Evolutionary conservation across 2,113 vertebrate species (phyloP).

Genomic region (Saccopteryx bilineata): DNA sequence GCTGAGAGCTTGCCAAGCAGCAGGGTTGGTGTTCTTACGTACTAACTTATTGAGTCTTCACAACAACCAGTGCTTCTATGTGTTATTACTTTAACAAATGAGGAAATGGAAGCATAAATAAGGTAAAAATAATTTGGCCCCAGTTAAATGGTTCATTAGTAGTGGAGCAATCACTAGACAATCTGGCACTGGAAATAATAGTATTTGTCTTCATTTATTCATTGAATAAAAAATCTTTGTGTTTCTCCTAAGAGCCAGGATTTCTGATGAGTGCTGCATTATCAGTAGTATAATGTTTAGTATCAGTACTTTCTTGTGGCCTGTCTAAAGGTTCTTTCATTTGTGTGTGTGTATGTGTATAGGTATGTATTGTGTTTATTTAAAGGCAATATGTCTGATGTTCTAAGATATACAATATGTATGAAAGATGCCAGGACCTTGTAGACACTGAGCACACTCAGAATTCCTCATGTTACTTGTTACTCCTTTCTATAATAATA

Average conservation of each 20-base stretch:
- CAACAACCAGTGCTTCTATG: neutral
- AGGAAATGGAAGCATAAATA: neutral
- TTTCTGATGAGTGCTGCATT: neutral
- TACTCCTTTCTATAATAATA: neutral
- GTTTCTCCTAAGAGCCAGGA: neutral
- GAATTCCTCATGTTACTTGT: neutral
- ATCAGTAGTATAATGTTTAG: neutral
- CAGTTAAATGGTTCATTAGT: neutral
- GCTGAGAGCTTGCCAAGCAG: neutral
- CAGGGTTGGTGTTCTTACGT: neutral
- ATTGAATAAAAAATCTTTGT: neutral
- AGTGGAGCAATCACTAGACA: neutral
- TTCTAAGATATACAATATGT: slow-evolving; percentile 6
- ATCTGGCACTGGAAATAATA: neutral
- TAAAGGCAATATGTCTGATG: neutral
- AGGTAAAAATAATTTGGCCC: neutral
- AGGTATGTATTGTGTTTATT: neutral
- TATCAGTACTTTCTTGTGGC: neutral
- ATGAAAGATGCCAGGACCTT: neutral
- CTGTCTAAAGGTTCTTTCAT: neutral
- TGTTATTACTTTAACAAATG: neutral
- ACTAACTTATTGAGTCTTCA: neutral
- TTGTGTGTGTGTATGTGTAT: neutral
- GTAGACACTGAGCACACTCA: neutral
- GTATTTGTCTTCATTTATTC: neutral